phyloP scores from a whole-genome alignment of 2,797 vertebrate genomes.

The Acanthornis magna region DNA sequence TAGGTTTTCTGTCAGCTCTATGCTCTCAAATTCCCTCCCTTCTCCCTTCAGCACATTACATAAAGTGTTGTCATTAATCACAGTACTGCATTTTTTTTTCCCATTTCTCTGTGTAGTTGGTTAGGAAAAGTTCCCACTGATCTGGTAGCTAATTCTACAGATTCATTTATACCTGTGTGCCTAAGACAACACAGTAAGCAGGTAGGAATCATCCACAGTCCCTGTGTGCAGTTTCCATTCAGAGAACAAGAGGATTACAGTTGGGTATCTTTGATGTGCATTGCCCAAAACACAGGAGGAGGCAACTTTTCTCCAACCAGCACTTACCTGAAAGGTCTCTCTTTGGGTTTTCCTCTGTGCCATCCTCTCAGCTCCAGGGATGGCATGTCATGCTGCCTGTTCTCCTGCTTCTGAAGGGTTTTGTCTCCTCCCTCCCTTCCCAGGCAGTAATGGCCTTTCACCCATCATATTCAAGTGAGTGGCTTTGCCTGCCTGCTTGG shows the following conservation, averaged over 20 bases:
- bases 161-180: not conserved
- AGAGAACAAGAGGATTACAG: not conserved
- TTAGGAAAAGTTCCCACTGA: not conserved
- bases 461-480: rapidly evolving
- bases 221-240: rapidly evolving
- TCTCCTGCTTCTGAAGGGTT: not conserved
- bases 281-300: not conserved
- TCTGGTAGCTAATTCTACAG: not conserved
- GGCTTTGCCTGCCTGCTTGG: not conserved
- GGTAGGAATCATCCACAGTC: not conserved
- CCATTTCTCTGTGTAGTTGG: not conserved
- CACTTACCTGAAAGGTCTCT: not conserved
- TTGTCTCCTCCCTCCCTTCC: not conserved
- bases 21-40: not conserved
- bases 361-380: rapidly evolving
- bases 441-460: not conserved
- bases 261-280: not conserved
- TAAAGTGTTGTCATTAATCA: not conserved
- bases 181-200: not conserved
- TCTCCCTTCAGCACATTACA: not conserved
- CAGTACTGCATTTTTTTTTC: not conserved
- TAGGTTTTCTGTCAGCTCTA: not conserved
- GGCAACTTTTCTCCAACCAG: not conserved
- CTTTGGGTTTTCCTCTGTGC: not conserved
- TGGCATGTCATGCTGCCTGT: not conserved